Evolutionary conservation across 1,140 invertebrate species (phyloP).

Genomic region (Drosophila busckii): DNA sequence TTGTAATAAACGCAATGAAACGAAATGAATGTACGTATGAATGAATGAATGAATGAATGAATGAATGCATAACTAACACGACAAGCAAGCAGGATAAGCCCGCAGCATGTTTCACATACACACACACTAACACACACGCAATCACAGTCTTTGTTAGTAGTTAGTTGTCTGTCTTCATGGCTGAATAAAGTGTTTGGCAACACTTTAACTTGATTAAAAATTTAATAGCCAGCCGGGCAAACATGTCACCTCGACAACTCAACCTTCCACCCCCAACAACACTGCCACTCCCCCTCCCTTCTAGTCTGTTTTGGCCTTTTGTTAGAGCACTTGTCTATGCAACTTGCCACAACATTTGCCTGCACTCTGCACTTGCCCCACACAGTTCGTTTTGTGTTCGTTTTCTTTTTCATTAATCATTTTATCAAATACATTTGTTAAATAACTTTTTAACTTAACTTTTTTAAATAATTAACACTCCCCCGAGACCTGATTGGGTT

Average conservation of each 20-base stretch:
- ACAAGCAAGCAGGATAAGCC: constrained; percentile 14
- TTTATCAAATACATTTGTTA: too few relatives aligned
- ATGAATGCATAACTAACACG: constrained; percentile 69
- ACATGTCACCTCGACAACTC: constrained; percentile 23
- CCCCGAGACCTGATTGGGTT: too few relatives aligned
- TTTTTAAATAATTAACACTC: too few relatives aligned
- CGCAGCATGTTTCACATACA: constrained; percentile 15
- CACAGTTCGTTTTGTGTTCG: too few relatives aligned
- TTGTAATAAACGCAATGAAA: constrained; percentile 68
- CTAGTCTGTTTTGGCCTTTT: neutral
- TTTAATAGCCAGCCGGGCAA: constrained; percentile 66
- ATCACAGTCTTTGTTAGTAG: neutral
- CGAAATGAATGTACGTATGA: constrained; percentile 65
- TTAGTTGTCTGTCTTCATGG: too few relatives aligned
- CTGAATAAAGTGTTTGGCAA: constrained; percentile 72
- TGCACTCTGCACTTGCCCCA: too few relatives aligned
- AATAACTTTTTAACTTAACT: too few relatives aligned
- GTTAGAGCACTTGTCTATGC: constrained; percentile 42
- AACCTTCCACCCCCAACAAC: neutral
- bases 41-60: constrained; percentile 50
- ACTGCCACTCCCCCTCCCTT: neutral
- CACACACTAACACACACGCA: neutral
- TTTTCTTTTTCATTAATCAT: constrained; percentile 8
- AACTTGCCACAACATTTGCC: constrained; percentile 62
- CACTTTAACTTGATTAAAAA: constrained; percentile 76